Percentiles rank a stretch among this genome's conserved stretches.
Evolutionary conservation across 2,888 invertebrate genomes (phyloP).

Genomic region (Toxonevra muliebris): DNA sequence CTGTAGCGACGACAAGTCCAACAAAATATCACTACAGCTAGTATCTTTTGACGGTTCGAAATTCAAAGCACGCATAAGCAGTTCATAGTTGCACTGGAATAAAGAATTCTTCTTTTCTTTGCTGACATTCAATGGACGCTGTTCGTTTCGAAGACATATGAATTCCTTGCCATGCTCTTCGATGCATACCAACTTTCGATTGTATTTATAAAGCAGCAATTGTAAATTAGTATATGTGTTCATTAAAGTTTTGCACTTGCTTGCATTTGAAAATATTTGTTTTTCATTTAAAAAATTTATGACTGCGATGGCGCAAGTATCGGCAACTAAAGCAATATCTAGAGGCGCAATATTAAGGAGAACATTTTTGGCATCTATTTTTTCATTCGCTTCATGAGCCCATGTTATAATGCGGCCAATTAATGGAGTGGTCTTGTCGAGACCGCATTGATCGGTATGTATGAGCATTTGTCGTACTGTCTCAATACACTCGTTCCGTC

Average conservation of each 20-base stretch:
- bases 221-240: slow-evolving; percentile 28
- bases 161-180: slow-evolving; percentile 42
- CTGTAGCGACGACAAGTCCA: slow-evolving; percentile 48
- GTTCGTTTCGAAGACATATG: slow-evolving; percentile 15
- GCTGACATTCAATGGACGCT: not conserved
- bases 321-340: slow-evolving; percentile 50
- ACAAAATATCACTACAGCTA: slow-evolving; percentile 41
- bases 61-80: slow-evolving; percentile 57
- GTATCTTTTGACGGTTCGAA: slow-evolving; percentile 46
- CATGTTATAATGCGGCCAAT: slow-evolving; percentile 51
- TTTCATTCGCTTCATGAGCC: slow-evolving; percentile 49
- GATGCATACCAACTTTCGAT: slow-evolving; percentile 51
- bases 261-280: slow-evolving; percentile 13
- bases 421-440: slow-evolving; percentile 51
- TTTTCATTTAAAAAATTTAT: slow-evolving; percentile 56
- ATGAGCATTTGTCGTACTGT: slow-evolving; percentile 54
- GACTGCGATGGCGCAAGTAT: slow-evolving; percentile 56
- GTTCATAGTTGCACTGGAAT: slow-evolving; percentile 56
- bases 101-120: slow-evolving; percentile 50
- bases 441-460: slow-evolving; percentile 47
- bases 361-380: slow-evolving; percentile 48
- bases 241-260: not conserved
- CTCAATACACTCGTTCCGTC: slow-evolving; percentile 55
- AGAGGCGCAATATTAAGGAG: slow-evolving; percentile 54
- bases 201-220: slow-evolving; percentile 54